Percentiles rank a stretch among this genome's conserved stretches.
These are phyloP conservation scores for Diceros bicornis DNA, from an alignment of 2,797 vertebrate genomes.

Conservation along the genomic window DNA sequence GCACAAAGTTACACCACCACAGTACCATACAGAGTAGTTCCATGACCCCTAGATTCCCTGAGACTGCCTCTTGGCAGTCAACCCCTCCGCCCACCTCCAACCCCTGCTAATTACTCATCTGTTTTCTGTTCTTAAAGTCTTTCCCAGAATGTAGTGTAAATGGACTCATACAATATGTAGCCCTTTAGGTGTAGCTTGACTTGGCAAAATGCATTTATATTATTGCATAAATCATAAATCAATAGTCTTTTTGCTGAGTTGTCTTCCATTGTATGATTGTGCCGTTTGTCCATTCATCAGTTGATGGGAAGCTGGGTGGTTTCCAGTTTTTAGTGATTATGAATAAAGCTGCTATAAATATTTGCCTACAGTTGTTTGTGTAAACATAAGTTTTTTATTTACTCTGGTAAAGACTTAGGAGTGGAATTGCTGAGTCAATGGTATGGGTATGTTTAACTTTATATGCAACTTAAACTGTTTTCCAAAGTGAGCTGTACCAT, in stretches of 20 bases:
- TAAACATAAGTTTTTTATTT: constrained; percentile 55
- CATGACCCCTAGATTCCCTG: not conserved
- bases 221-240: not conserved
- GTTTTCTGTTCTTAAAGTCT: not conserved
- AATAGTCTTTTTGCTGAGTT: not conserved
- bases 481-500: not conserved
- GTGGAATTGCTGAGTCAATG: not conserved
- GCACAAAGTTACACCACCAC: too few relatives aligned
- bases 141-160: not conserved
- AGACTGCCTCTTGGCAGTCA: not conserved
- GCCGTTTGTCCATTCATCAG: not conserved
- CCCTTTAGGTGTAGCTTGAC: not conserved
- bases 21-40: not conserved
- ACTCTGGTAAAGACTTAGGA: constrained; percentile 2
- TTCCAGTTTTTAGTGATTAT: constrained; percentile 11
- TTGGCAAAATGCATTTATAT: not conserved
- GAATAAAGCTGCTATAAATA: constrained; percentile 54
- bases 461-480: constrained; percentile 19
- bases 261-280: not conserved
- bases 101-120: not conserved
- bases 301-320: not conserved
- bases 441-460: not conserved
- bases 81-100: not conserved
- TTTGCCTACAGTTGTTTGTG: not conserved
- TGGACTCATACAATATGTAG: not conserved